phyloP scores from a whole-genome alignment of 2,888 invertebrate species.

The Laspeyria flexula region DNA sequence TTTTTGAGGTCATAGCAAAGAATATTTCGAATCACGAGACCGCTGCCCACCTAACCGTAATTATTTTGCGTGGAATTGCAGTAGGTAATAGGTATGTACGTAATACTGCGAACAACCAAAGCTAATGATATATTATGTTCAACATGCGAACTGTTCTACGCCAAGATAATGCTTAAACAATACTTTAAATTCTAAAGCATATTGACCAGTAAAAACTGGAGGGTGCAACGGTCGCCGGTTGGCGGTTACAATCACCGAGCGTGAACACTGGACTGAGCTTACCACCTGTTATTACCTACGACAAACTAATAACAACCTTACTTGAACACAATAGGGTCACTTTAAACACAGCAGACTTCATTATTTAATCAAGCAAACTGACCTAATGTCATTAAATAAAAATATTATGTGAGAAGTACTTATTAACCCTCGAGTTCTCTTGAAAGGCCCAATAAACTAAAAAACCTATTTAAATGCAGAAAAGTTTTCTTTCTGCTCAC shows the following conservation, averaged over 20 bases:
- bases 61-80: too few relatives aligned
- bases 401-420: not conserved
- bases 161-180: slow-evolving; percentile 18
- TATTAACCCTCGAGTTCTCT: not conserved
- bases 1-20: too few relatives aligned
- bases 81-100: too few relatives aligned
- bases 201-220: slow-evolving; percentile 49
- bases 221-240: slow-evolving; percentile 64
- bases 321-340: slow-evolving; percentile 8
- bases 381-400: slow-evolving; percentile 1
- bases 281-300: slow-evolving; percentile 63
- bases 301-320: slow-evolving; percentile 30
- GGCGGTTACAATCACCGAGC: slow-evolving; percentile 74
- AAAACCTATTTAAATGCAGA: not conserved
- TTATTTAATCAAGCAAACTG: slow-evolving; percentile 21
- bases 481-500: not conserved
- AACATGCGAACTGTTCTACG: slow-evolving; percentile 6
- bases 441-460: not conserved
- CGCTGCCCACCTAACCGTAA: too few relatives aligned
- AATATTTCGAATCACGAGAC: too few relatives aligned
- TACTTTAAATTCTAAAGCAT: slow-evolving; percentile 46
- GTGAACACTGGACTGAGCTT: slow-evolving; percentile 60
- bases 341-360: slow-evolving; percentile 5
- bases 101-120: not conserved
- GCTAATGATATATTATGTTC: not conserved